These are phyloP conservation scores for Echinops telfairi DNA, from an alignment of 2,113 vertebrate genomes.

Conservation along the genomic window DNA sequence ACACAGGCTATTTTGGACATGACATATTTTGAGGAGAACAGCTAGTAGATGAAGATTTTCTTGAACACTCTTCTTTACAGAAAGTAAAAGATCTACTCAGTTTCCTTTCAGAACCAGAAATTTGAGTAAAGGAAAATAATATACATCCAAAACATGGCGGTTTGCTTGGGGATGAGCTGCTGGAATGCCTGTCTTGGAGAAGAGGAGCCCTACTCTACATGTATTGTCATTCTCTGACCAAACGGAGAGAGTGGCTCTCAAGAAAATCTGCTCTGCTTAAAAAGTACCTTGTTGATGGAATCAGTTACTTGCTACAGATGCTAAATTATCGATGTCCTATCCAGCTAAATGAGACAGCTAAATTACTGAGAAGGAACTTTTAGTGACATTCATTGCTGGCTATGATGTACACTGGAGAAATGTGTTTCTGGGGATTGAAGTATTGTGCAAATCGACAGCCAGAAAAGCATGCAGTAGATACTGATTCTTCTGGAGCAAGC, in stretches of 20 bases:
- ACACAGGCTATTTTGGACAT: conserved; percentile 96
- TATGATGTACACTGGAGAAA: conserved; percentile 98
- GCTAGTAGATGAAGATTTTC: conserved; percentile 97
- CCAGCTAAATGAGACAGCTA: conserved; percentile 92
- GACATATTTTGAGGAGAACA: conserved; percentile 98
- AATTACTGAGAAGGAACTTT: conserved; percentile 94
- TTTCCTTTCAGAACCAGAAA: conserved; percentile 95
- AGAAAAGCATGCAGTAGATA: conserved; percentile 40
- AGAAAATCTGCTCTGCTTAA: conserved; percentile 91
- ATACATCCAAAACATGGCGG: conserved; percentile 74
- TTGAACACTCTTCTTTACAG: conserved; percentile 92
- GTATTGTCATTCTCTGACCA: conserved; percentile 96
- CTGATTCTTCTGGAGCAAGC: background rate
- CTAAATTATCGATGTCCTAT: conserved; percentile 94
- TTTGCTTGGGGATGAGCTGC: conserved; percentile 91
- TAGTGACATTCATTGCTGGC: conserved; percentile 92
- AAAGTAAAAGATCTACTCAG: conserved; percentile 94
- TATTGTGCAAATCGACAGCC: conserved; percentile 84
- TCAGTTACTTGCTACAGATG: conserved; percentile 96
- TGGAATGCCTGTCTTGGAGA: conserved; percentile 98
- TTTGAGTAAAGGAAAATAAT: conserved; percentile 87
- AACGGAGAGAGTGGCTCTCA: conserved; percentile 93
- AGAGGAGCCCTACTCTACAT: conserved; percentile 97
- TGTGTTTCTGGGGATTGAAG: conserved; percentile 98
- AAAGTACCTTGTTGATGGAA: conserved; percentile 96